Conservation (phyloP, 1,140 invertebrate genomes). For the Drosophila nigrodunni region DNA sequence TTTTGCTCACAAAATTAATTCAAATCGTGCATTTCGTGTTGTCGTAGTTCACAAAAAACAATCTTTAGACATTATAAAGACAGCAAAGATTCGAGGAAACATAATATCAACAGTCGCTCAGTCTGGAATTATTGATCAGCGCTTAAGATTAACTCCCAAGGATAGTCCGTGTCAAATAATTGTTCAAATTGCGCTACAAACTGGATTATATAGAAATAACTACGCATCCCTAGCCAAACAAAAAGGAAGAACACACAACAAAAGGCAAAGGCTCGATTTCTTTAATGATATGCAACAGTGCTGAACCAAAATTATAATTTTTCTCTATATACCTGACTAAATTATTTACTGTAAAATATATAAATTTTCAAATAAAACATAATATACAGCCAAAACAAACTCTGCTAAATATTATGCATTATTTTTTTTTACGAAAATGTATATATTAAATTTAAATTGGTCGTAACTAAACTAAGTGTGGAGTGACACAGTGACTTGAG, state of each 20-base stretch:
- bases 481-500: too few relatives aligned
- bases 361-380: slow-evolving; percentile 76
- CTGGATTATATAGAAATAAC: slow-evolving; percentile 11
- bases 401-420: slow-evolving; percentile 40
- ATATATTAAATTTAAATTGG: slow-evolving; percentile 10
- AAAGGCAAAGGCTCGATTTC: slow-evolving; percentile 20
- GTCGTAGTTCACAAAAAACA: slow-evolving; percentile 27
- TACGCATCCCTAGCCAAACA: slow-evolving; percentile 14
- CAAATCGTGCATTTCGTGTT: slow-evolving; percentile 1
- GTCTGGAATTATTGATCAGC: slow-evolving; percentile 16
- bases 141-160: slow-evolving; percentile 9
- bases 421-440: slow-evolving; percentile 22
- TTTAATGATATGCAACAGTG: slow-evolving; percentile 41
- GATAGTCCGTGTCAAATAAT: slow-evolving; percentile 31
- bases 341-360: slow-evolving; percentile 74
- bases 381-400: slow-evolving; percentile 67
- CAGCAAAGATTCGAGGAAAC: slow-evolving; percentile 4
- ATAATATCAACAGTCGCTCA: slow-evolving; percentile 16
- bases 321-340: slow-evolving; percentile 76
- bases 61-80: slow-evolving; percentile 34
- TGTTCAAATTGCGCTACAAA: slow-evolving; percentile 31
- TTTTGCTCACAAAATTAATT: too few relatives aligned
- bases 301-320: slow-evolving; percentile 52
- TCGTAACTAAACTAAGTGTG: too few relatives aligned
- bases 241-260: not conserved